Evolutionary conservation across 2,113 vertebrate species (phyloP).

Genomic region (Eclectus roratus): DNA sequence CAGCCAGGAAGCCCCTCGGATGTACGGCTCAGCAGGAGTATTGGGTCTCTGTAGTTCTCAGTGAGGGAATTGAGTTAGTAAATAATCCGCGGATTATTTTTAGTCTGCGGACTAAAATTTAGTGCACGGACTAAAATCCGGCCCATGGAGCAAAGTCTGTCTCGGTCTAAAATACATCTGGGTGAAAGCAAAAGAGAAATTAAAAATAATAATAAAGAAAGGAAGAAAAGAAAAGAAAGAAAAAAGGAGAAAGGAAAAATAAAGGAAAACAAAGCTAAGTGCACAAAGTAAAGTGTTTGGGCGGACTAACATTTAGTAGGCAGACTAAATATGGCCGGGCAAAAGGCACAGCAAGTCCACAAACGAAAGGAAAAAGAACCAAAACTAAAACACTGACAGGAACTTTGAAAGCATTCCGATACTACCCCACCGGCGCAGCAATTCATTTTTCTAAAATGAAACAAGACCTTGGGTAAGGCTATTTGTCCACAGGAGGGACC

Average conservation of each 20-base stretch:
- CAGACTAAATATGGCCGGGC: constrained; percentile 79
- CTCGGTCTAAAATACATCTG: constrained; percentile 65
- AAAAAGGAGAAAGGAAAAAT: neutral
- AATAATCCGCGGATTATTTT: constrained; percentile 86
- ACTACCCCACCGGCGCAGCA: constrained; percentile 77
- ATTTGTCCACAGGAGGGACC: constrained; percentile 51
- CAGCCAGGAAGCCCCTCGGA: constrained; percentile 59
- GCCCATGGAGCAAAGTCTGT: constrained; percentile 73
- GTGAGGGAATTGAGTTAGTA: constrained; percentile 78
- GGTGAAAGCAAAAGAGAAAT: constrained; percentile 56
- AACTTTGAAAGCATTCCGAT: constrained; percentile 77
- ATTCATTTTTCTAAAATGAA: constrained; percentile 75
- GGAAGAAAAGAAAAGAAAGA: neutral
- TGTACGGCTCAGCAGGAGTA: neutral
- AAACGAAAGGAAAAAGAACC: constrained; percentile 58
- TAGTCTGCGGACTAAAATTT: constrained; percentile 86
- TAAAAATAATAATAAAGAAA: neutral
- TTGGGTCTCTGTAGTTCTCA: constrained; percentile 75
- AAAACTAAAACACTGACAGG: constrained; percentile 80
- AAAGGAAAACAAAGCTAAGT: constrained; percentile 60
- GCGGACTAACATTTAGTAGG: constrained; percentile 79
- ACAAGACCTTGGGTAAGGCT: constrained; percentile 62
- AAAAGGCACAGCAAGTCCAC: constrained; percentile 79
- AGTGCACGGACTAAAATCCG: constrained; percentile 79
- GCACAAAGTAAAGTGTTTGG: constrained; percentile 70